Percentiles rank a stretch among this genome's conserved stretches.
phyloP scores from a whole-genome alignment of 37 sponge, comb jelly and placozoan species.

The Theonella swinhoei region DNA sequence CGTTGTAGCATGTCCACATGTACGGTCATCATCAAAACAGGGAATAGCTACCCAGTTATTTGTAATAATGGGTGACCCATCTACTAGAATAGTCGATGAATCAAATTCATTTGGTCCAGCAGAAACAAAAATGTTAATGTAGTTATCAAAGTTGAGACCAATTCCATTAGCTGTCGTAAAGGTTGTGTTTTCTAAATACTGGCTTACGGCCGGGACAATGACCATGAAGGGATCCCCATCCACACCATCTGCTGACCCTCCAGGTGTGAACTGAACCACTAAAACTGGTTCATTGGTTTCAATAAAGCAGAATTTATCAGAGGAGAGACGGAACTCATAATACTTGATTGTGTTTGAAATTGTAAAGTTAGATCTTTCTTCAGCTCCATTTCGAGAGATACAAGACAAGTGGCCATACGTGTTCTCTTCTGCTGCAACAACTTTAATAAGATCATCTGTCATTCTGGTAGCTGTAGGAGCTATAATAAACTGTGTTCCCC shows the following conservation, averaged over 20 bases:
- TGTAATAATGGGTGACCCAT: not conserved
- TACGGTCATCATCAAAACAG: not conserved
- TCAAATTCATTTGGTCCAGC: not conserved
- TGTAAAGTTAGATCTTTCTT: not conserved
- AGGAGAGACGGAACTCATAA: not conserved
- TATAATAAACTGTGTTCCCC: constrained; percentile 29
- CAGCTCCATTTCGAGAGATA: not conserved
- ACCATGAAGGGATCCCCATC: constrained; percentile 40
- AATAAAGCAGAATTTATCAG: not conserved
- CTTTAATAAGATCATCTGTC: not conserved
- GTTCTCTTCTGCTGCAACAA: constrained; percentile 4
- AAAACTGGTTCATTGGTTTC: constrained; percentile 7
- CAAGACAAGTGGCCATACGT: constrained; percentile 7
- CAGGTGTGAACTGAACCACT: constrained; percentile 21
- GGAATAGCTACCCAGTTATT: not conserved
- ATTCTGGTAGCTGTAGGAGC: not conserved
- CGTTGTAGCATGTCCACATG: constrained; percentile 2
- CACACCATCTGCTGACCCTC: not conserved
- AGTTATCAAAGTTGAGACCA: not conserved
- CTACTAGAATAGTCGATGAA: not conserved
- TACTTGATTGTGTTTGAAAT: not conserved
- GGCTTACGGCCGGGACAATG: constrained; percentile 12
- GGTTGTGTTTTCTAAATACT: constrained; percentile 5
- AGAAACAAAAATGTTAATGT: constrained; percentile 27
- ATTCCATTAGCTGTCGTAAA: not conserved